phyloP scores from a whole-genome alignment of 2,797 vertebrate species.

The Carduelis carduelis region DNA sequence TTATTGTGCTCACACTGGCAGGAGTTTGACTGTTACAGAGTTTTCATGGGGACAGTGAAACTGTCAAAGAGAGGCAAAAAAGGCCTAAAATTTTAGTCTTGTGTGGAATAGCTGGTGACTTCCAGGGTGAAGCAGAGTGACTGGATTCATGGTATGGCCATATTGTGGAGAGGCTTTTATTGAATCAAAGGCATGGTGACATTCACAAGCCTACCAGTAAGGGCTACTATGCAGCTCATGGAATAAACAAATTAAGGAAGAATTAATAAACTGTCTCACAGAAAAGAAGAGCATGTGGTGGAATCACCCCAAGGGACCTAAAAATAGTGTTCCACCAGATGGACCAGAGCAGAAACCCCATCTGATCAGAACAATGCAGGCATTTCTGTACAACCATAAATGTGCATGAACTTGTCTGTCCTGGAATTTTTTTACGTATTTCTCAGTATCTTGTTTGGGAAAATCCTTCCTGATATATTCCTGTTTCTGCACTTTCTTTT shows the following conservation, averaged over 20 bases:
- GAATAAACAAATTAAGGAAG: not conserved
- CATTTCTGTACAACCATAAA: not conserved
- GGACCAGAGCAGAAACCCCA: slow-evolving; percentile 1
- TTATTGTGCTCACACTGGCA: not conserved
- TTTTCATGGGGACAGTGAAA: not conserved
- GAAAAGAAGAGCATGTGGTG: not conserved
- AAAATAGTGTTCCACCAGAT: slow-evolving; percentile 13
- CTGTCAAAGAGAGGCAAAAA: not conserved
- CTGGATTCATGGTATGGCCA: not conserved
- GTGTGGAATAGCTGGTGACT: not conserved
- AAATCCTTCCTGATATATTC: not conserved
- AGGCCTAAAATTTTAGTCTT: not conserved
- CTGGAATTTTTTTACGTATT: not conserved
- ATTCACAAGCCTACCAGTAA: not conserved
- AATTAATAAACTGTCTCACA: slow-evolving; percentile 12
- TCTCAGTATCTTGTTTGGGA: not conserved
- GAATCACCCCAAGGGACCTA: slow-evolving; percentile 22
- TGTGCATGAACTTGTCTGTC: not conserved
- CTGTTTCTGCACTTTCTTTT: not conserved
- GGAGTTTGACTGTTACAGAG: not conserved
- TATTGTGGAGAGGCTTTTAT: not conserved
- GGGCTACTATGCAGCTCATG: not conserved
- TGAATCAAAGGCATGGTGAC: not conserved
- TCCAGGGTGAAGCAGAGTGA: not conserved
- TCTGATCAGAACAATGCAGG: not conserved